phyloP scores from a whole-genome alignment of 1,140 invertebrate genomes.

The Thaumetopoea pityocampa region DNA sequence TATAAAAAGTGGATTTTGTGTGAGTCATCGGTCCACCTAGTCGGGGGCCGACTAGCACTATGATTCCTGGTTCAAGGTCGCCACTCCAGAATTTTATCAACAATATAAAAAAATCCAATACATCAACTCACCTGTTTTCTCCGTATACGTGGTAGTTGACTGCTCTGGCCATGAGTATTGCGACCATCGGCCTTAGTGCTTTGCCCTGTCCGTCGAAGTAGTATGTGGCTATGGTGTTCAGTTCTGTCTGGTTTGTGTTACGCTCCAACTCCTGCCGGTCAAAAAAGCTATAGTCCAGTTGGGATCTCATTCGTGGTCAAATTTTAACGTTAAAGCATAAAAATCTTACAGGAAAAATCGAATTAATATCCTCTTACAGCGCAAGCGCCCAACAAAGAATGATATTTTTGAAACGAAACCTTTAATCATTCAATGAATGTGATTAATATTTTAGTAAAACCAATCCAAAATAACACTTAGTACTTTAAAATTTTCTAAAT shows the following conservation, averaged over 20 bases:
- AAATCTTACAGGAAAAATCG: background rate
- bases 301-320: slow-evolving; percentile 28
- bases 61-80: too few species aligned
- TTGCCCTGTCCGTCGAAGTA: slow-evolving; percentile 98
- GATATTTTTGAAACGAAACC: too few species aligned
- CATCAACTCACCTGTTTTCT: slow-evolving; percentile 83
- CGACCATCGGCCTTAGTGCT: slow-evolving; percentile 94
- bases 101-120: background rate
- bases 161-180: slow-evolving; percentile 92
- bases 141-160: slow-evolving; percentile 92
- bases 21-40: too few species aligned
- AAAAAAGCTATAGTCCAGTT: slow-evolving; percentile 50
- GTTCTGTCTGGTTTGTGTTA: slow-evolving; percentile 86
- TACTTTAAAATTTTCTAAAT: too few species aligned
- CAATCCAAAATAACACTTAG: too few species aligned
- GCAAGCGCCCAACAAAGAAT: background rate
- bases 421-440: too few species aligned
- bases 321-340: background rate
- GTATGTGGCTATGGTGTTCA: slow-evolving; percentile 93
- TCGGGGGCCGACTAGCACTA: too few species aligned
- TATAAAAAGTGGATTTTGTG: too few species aligned
- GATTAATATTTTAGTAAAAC: too few species aligned
- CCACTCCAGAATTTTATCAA: too few species aligned
- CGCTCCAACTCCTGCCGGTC: slow-evolving; percentile 83
- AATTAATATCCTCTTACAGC: background rate